These are phyloP conservation scores for Dromas ardeola DNA, from an alignment of 2,113 vertebrate genomes.

Conservation along the genomic window DNA sequence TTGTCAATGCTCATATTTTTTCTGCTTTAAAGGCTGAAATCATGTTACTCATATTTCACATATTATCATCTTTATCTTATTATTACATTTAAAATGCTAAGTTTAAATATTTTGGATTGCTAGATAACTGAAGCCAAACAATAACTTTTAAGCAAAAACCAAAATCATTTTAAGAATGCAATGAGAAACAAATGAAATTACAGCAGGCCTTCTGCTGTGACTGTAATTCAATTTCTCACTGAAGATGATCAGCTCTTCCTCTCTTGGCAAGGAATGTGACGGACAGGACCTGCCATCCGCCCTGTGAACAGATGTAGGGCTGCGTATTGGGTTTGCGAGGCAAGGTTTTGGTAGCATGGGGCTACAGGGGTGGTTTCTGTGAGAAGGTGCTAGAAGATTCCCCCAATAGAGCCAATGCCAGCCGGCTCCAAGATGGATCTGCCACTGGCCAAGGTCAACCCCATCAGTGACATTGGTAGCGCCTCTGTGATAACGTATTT, in stretches of 20 bases:
- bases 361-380: background rate
- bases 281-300: background rate
- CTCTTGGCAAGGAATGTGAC: accelerated
- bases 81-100: background rate
- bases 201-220: background rate
- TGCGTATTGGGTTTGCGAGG: background rate
- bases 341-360: background rate
- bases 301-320: background rate
- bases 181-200: conserved; percentile 1
- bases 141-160: background rate
- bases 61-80: background rate
- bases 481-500: background rate
- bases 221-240: background rate
- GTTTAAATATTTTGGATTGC: background rate
- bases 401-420: background rate
- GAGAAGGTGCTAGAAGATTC: background rate
- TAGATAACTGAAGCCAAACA: background rate
- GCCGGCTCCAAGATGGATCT: background rate
- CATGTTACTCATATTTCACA: background rate
- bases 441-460: background rate
- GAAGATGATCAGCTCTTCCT: background rate
- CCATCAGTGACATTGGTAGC: background rate
- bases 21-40: background rate
- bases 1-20: background rate
- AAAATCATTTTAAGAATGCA: background rate